phyloP scores from a whole-genome alignment of 2,113 vertebrate genomes.

The Mus spicilegus region DNA sequence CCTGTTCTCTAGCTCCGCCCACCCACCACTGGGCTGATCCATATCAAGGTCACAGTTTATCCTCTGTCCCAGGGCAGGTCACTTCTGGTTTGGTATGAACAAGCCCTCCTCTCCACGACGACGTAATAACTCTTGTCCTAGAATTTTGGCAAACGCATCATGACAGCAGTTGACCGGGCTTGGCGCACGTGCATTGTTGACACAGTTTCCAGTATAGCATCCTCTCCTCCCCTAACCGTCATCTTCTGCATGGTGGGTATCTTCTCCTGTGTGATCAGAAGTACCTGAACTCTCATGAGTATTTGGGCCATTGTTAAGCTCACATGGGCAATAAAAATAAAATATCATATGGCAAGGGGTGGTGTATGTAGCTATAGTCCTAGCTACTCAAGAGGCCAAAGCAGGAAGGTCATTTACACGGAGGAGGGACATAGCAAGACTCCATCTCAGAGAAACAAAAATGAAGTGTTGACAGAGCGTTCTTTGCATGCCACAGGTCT shows the following conservation, averaged over 20 bases:
- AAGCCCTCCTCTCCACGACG: not conserved
- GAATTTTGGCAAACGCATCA: not conserved
- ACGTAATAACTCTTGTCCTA: accelerated
- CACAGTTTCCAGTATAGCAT: accelerated
- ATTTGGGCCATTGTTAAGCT: not conserved
- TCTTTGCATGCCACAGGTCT: not conserved
- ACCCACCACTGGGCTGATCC: not conserved
- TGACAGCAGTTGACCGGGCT: accelerated
- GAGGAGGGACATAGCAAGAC: not conserved
- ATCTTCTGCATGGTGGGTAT: not conserved
- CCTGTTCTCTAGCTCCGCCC: not conserved
- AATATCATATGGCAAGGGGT: too few relatives aligned
- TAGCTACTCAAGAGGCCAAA: not conserved
- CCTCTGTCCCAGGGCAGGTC: not conserved
- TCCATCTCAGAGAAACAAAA: not conserved
- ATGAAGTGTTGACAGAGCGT: accelerated
- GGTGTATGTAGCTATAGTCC: not conserved
- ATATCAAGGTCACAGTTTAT: not conserved
- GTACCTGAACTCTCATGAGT: not conserved
- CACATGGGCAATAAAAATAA: not conserved
- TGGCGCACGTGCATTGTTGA: accelerated
- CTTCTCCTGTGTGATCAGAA: not conserved
- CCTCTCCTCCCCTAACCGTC: too few relatives aligned
- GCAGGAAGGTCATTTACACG: not conserved
- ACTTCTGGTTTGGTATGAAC: not conserved